Conservation (phyloP, 2,113 vertebrate genomes). For the Irena cyanogastra region DNA sequence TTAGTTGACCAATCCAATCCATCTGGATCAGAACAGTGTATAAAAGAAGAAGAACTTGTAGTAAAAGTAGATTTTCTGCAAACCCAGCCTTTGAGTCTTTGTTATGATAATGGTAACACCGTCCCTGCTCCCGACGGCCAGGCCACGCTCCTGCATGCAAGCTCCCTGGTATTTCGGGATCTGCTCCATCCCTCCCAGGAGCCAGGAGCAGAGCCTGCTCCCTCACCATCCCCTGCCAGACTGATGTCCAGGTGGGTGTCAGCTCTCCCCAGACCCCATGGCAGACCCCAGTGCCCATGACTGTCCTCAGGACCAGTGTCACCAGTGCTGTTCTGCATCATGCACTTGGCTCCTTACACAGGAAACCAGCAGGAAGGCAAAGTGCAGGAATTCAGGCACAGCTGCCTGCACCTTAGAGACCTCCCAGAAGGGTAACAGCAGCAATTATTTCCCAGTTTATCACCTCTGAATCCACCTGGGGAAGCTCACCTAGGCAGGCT, state of each 20-base stretch:
- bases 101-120: too few species aligned
- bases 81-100: too few species aligned
- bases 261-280: neutral
- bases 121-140: rapidly evolving
- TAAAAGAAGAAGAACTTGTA: too few species aligned
- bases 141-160: rapidly evolving
- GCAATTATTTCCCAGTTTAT: neutral
- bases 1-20: too few species aligned
- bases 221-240: neutral
- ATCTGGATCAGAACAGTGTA: too few species aligned
- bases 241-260: rapidly evolving
- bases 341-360: rapidly evolving
- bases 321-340: neutral
- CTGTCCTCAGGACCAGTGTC: neutral
- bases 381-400: neutral
- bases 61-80: too few species aligned
- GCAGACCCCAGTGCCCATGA: neutral
- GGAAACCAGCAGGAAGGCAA: neutral
- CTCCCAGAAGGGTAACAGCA: neutral
- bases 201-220: neutral
- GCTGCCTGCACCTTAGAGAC: neutral
- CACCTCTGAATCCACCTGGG: neutral
- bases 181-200: neutral
- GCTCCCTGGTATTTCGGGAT: rapidly evolving
- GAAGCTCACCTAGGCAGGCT: neutral